Evolutionary conservation across 2,888 invertebrate genomes (phyloP), one percentile per base, ranked within the genome.

Genomic region (Trachelus stipa): DNA sequence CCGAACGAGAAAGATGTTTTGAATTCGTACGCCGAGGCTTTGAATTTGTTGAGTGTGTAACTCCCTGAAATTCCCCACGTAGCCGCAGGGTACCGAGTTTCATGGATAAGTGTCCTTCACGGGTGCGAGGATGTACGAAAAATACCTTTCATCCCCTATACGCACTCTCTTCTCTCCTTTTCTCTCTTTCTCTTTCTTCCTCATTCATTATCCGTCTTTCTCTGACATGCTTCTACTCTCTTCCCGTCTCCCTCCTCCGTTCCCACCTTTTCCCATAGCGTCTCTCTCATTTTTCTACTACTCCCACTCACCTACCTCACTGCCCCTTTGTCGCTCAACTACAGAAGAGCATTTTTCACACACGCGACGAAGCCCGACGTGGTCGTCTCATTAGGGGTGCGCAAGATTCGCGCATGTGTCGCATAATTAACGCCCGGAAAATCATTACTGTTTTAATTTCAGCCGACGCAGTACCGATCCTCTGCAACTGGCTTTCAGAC

Each of bases 381-480:
- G 37, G 76, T 75, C 74, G 77, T 74, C 79, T 81, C 80, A 78
- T 83, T 83, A 81, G 82, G 75, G 80, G 75, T 75, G 79, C 76
- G 73, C 80, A 76, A 78, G 79, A 79, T 73, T 81, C 77, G 81
- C 79, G 76, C 76, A 74, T 75, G 81, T 75, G 78, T 79, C 74
- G 79, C 77, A 81, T 82, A 83, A 83, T 83, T 81, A 83, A 83
- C 81, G 80, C 81, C 78, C 79, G 79, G 81, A 80, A 83, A 82
- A 82, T 82, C 80, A 83, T 83, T 83, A 82, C 80, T 74, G 76
- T 76, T 81, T 83, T 82, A 78, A 82, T 80, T 82, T 80, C 76
- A 77, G 56, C 77, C 71, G 69, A 56, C 68, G 74, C 31, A 11
- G 30, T 34, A 23, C 35, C 77, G 69, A 71, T 56, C 23, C 56